These are phyloP conservation scores for Caenorhabditis wallacei DNA, from an alignment of 2,888 invertebrate species.

Conservation along the genomic window DNA sequence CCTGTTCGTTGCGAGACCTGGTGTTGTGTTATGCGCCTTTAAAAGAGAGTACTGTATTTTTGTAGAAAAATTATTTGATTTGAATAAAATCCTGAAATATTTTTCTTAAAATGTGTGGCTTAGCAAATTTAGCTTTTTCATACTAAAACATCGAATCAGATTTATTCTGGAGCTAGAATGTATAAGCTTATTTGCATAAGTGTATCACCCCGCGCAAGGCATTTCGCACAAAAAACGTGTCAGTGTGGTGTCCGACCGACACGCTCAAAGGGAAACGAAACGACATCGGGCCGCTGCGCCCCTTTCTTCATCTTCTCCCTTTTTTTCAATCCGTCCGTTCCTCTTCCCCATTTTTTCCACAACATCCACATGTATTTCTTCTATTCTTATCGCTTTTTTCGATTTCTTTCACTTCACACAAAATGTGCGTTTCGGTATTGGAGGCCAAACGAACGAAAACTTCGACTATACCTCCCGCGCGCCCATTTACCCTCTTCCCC, in stretches of 20 bases:
- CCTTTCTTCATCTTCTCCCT: conserved; percentile 10
- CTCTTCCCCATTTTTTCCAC: conserved; percentile 8
- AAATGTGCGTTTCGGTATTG: conserved; percentile 16
- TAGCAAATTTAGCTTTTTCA: no score
- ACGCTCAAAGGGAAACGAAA: conserved; percentile 11
- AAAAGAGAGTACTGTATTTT: background rate
- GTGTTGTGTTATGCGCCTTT: background rate
- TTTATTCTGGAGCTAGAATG: background rate
- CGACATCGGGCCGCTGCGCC: conserved; percentile 28
- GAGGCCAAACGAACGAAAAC: conserved; percentile 36
- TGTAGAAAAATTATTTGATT: no score
- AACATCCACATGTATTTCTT: conserved; percentile 37
- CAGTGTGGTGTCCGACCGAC: conserved; percentile 44
- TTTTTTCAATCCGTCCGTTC: conserved; percentile 16
- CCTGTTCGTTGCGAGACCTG: no score
- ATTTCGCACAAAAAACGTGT: conserved; percentile 44
- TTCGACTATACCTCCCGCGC: conserved; percentile 40
- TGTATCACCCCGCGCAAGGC: conserved; percentile 20
- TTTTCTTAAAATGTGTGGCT: no score
- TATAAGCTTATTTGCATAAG: conserved; percentile 32
- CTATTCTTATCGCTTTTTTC: conserved; percentile 19
- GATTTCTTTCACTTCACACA: conserved; percentile 14
- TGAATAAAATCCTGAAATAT: no score
- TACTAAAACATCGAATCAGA: no score
- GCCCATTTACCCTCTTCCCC: conserved; percentile 47